Conservation (phyloP, 23 tunicate genomes). For the Ciona savignyi region DNA sequence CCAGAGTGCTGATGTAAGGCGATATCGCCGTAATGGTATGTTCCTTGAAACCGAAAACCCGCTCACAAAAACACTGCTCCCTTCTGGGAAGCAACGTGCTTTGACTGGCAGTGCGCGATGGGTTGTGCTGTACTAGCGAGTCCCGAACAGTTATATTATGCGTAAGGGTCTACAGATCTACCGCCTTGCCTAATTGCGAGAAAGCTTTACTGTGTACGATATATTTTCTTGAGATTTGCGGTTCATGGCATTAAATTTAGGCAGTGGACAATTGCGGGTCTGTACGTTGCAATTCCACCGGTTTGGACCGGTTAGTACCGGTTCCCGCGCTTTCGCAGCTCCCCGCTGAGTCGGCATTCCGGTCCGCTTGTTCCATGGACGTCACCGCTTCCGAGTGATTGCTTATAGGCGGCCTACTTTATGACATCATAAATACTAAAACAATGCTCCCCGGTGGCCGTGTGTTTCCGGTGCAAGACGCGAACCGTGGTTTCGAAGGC, state of each 20-base stretch:
- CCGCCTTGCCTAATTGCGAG: no score
- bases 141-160: no score
- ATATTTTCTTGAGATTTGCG: no score
- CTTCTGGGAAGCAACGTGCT: background rate
- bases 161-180: no score
- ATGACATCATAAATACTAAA: background rate
- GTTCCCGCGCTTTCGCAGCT: background rate
- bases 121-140: no score
- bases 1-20: background rate
- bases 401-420: slow-evolving; percentile 3
- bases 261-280: no score
- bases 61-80: background rate
- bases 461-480: slow-evolving; percentile 3
- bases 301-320: background rate
- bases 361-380: background rate
- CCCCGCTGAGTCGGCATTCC: background rate
- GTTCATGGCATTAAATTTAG: no score
- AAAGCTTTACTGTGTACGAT: no score
- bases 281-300: no score
- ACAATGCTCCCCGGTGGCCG: background rate
- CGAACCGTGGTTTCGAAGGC: no score
- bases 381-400: slow-evolving; percentile 10
- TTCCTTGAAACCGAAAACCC: background rate
- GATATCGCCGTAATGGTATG: background rate
- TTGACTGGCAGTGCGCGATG: background rate